These are phyloP conservation scores for Siderastrea siderea DNA, from an alignment of 92 coral and sea anemone genomes.

Conservation along the genomic window DNA sequence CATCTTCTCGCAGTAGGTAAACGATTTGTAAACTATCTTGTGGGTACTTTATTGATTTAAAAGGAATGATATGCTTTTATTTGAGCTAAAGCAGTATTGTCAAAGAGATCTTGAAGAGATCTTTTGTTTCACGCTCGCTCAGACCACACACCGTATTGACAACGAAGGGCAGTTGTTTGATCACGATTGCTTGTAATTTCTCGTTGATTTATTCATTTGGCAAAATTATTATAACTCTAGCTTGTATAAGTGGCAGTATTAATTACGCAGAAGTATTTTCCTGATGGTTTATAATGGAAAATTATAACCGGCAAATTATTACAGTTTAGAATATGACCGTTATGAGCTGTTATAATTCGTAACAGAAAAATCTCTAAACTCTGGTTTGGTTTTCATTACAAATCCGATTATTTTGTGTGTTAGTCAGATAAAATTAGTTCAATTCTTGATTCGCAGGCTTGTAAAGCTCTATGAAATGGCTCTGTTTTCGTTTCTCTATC, in stretches of 20 bases:
- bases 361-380: not conserved
- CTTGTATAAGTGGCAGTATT: not conserved
- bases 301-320: not conserved
- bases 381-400: not conserved
- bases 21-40: not conserved
- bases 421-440: not conserved
- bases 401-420: slow-evolving; percentile 13
- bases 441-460: too few relatives aligned
- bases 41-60: slow-evolving; percentile 6
- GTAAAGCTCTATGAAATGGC: too few relatives aligned
- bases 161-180: not conserved
- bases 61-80: not conserved
- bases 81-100: not conserved
- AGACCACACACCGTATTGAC: slow-evolving; percentile 40
- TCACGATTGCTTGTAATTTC: not conserved
- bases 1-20: not conserved
- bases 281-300: not conserved
- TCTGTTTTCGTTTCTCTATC: too few relatives aligned
- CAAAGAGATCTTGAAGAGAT: not conserved
- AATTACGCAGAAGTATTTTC: not conserved
- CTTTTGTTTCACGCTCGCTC: not conserved
- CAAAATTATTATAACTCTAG: not conserved
- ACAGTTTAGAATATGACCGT: not conserved
- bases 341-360: not conserved
- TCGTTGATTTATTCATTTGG: not conserved